phyloP scores from a whole-genome alignment of 2,797 vertebrate species.

The Pteropus rufus region DNA sequence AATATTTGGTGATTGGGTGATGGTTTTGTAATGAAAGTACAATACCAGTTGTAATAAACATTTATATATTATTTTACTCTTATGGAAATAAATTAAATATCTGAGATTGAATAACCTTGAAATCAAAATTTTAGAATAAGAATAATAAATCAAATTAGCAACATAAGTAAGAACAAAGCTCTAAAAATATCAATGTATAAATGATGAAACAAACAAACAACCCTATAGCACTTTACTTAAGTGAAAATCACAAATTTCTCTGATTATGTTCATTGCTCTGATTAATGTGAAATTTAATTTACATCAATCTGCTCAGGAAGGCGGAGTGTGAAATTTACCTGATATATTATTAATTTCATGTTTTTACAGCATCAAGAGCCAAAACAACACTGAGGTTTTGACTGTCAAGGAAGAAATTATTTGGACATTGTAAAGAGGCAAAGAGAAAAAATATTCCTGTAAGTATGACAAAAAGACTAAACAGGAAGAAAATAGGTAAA shows the following conservation, averaged over 20 bases:
- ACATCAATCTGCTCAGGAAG: slow-evolving; percentile 36
- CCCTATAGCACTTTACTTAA: neutral
- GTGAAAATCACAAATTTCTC: slow-evolving; percentile 19
- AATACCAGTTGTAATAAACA: neutral
- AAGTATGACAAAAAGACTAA: slow-evolving; percentile 1
- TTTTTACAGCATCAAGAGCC: slow-evolving; percentile 50
- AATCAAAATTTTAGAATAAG: slow-evolving; percentile 32
- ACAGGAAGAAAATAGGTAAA: neutral
- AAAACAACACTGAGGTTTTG: slow-evolving; percentile 21
- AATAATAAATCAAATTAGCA: slow-evolving; percentile 2
- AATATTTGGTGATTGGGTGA: neutral
- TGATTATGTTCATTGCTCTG: neutral
- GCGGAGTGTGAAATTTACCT: slow-evolving; percentile 40
- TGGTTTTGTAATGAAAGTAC: slow-evolving; percentile 16
- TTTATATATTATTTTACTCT: slow-evolving; percentile 3
- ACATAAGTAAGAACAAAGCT: neutral
- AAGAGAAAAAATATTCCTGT: slow-evolving; percentile 36
- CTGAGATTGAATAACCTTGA: neutral
- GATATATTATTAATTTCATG: slow-evolving; percentile 52
- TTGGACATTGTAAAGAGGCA: slow-evolving; percentile 12
- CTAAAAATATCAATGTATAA: neutral
- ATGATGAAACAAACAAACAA: slow-evolving; percentile 18
- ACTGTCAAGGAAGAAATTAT: neutral
- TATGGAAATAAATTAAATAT: neutral
- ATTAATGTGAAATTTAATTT: slow-evolving; percentile 53